phyloP scores from a whole-genome alignment of 2,113 vertebrate species.

The Camelus dromedarius region DNA sequence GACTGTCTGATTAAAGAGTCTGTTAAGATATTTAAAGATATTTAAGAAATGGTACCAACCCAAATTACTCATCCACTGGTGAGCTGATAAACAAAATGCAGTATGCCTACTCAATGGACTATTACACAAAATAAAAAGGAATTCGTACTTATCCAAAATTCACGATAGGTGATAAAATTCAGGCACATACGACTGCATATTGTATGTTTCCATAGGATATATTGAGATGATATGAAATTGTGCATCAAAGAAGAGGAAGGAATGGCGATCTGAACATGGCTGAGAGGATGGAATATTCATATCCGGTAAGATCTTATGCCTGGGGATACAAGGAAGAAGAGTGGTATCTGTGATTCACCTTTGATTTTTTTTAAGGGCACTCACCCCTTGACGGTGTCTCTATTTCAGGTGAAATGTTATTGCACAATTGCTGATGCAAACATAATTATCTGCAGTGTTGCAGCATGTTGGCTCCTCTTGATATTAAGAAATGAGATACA shows the following conservation, averaged over 20 bases:
- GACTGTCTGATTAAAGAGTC: neutral
- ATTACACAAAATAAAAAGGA: neutral
- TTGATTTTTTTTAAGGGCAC: neutral
- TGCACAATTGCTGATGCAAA: neutral
- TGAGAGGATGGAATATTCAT: neutral
- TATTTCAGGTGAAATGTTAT: constrained; percentile 32
- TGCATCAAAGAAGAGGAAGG: neutral
- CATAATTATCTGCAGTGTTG: neutral
- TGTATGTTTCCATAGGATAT: neutral
- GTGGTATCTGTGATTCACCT: neutral
- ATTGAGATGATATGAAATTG: neutral
- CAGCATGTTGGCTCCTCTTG: neutral
- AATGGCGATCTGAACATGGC: neutral
- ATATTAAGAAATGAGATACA: neutral
- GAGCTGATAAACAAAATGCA: neutral
- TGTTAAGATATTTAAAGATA: neutral
- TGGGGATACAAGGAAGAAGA: neutral
- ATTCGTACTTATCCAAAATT: neutral
- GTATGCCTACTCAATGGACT: neutral
- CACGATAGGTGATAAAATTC: neutral
- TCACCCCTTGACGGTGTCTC: neutral
- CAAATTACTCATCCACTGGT: neutral
- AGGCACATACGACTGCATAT: neutral
- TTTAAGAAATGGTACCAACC: neutral
- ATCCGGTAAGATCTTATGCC: neutral